A percentile compares a stretch with the other conserved stretches of the same genome.
Conservation (phyloP, 2,888 invertebrate species). For the Drosophila neutralis region DNA sequence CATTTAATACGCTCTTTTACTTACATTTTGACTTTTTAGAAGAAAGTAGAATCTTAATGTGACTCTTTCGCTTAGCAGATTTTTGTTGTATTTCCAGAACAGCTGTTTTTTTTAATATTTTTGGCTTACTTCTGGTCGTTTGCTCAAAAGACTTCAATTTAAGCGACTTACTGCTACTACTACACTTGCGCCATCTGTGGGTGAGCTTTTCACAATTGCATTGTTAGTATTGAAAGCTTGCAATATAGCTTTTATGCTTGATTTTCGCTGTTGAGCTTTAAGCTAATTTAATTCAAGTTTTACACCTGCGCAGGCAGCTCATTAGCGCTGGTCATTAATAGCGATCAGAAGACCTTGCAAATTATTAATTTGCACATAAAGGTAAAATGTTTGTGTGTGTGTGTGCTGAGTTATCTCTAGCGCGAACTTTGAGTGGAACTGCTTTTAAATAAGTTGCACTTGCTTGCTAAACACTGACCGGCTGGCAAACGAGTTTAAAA, state of each 20-base stretch:
- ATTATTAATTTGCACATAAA: slow-evolving; percentile 35
- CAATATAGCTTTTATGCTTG: neutral
- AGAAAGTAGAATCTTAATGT: neutral
- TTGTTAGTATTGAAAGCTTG: neutral
- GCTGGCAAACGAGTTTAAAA: slow-evolving; percentile 63
- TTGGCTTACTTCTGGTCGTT: neutral
- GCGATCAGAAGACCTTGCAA: slow-evolving; percentile 52
- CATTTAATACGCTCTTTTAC: neutral
- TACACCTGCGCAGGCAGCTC: slow-evolving; percentile 29
- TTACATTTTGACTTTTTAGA: neutral
- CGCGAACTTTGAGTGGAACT: slow-evolving; percentile 25
- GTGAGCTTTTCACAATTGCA: neutral
- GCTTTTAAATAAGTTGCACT: slow-evolving; percentile 68
- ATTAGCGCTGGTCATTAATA: slow-evolving; percentile 4
- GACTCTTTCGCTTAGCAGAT: neutral
- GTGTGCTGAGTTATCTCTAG: slow-evolving; percentile 19
- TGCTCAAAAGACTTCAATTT: slow-evolving; percentile 3
- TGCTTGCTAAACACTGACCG: slow-evolving; percentile 63
- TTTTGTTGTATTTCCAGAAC: neutral
- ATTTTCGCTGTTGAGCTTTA: slow-evolving; percentile 14
- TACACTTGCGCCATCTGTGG: slow-evolving; percentile 41
- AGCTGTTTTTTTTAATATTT: neutral
- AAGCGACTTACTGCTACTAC: neutral
- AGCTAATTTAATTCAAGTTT: slow-evolving; percentile 29
- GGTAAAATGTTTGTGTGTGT: slow-evolving; percentile 5